These are phyloP conservation scores for Myiopsitta monachus DNA, from an alignment of 2,113 vertebrate genomes.

Conservation along the genomic window DNA sequence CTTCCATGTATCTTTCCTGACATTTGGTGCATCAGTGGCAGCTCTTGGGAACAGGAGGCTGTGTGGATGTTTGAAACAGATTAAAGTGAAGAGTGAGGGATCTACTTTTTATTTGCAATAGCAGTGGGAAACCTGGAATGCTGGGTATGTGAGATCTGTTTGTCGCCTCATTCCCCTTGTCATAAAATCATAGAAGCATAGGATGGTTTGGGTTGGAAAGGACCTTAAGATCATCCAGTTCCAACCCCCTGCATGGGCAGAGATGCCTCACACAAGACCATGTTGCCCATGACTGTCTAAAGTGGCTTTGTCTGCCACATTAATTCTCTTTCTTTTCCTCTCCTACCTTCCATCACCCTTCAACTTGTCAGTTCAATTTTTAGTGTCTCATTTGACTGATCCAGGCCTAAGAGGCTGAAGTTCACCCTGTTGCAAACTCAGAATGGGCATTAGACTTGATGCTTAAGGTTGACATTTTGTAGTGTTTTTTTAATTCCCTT, in stretches of 20 bases:
- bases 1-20: constrained; percentile 15
- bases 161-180: background rate
- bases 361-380: background rate
- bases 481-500: background rate
- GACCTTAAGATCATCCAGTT: background rate
- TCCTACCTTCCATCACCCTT: background rate
- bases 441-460: background rate
- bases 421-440: background rate
- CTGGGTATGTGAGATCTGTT: background rate
- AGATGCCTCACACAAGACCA: background rate
- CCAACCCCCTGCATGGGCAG: background rate
- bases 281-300: background rate
- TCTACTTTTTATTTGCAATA: background rate
- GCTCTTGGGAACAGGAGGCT: background rate
- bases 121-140: background rate
- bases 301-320: background rate
- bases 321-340: background rate
- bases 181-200: background rate
- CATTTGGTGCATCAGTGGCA: background rate
- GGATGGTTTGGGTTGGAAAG: background rate
- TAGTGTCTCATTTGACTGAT: background rate
- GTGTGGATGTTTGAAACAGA: background rate
- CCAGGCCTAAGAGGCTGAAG: background rate
- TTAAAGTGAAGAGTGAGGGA: constrained; percentile 5
- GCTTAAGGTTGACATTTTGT: background rate